Conservation (phyloP, 2,797 vertebrate species). For the Clamator glandarius region DNA sequence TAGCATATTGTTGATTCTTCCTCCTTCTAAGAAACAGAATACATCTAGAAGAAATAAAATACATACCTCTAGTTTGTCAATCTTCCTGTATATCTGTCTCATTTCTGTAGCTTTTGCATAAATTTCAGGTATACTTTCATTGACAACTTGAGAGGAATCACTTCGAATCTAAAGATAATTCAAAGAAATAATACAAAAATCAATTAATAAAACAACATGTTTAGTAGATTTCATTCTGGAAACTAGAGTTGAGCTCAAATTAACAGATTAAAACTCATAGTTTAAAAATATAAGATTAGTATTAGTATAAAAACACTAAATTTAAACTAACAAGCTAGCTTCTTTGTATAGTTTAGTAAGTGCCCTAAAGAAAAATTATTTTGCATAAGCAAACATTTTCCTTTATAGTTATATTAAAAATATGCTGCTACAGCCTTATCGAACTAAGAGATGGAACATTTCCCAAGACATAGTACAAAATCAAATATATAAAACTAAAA, state of each 20-base stretch:
- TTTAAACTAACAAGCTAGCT: not conserved
- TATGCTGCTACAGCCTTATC: not conserved
- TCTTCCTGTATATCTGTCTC: constrained; percentile 89
- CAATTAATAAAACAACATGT: not conserved
- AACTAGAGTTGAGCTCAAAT: not conserved
- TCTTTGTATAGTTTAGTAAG: not conserved
- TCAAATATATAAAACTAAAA: not conserved
- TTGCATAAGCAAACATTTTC: not conserved
- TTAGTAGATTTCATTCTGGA: not conserved
- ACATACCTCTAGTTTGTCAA: constrained; percentile 92
- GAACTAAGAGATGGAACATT: not conserved
- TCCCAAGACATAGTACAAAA: not conserved
- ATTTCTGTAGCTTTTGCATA: constrained; percentile 89
- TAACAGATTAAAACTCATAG: not conserved
- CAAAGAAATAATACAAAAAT: not conserved
- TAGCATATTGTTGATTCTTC: rapidly evolving
- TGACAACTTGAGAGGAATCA: constrained; percentile 90
- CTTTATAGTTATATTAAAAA: not conserved
- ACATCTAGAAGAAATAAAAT: not conserved
- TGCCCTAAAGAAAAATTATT: not conserved
- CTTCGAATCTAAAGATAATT: constrained; percentile 81
- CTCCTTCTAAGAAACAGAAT: rapidly evolving
- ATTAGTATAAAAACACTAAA: not conserved
- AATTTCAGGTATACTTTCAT: constrained; percentile 90
- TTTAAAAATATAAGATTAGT: not conserved